Base-by-base conservation (phyloP, 2,888 invertebrate genomes). In the Ormyrus labotus region DNA sequence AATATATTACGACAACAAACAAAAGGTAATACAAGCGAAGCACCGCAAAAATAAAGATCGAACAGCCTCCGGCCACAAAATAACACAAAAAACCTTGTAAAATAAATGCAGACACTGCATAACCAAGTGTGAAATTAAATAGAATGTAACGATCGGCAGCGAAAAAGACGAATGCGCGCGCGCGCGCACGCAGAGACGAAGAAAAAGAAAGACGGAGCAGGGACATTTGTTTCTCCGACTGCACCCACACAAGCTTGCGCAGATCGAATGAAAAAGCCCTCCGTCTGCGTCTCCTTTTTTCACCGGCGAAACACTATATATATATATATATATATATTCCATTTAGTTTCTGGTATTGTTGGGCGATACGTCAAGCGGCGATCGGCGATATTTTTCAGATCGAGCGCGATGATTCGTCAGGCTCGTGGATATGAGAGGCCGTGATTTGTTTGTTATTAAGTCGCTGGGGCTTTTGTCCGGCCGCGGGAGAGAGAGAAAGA, bases 371-470 rank as follows among this genome's bases (percentile, higher is more conserved):
- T 80, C 80, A 76, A 58, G 19, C 19, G 63, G 73, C 80, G 70
- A 75, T 67, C 75, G 75, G 9, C 50, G 61, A 65, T 74, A 73
- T 65, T 81, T 81, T 81, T 78, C 50, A 53, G 60, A 74, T 65
- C 13, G 45, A 10, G 5, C 51, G 8, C 47, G 69, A 57, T 34
- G 69, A 75, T 74, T 53, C 69, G 58, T 63, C 60, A 60, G 61
- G 51, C 45, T 45, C 67, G 53, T 48, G 48, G n/a, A 7, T 50
- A 71, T 73, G 19, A 13, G 51, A 48, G 74, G 4, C 11, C 67
- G 67, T 71, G 63, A 76, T 69, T 81, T 72, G 72, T 77, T 77
- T 48, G 67, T 73, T 77, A 77, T 77, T 77, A 77, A 77, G 69
- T 77, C 58, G 51, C 9, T 45, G 64, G 47, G 71, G 6, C 67